Conservation (phyloP, 2,797 vertebrate species). For the Calcarius lapponicus region DNA sequence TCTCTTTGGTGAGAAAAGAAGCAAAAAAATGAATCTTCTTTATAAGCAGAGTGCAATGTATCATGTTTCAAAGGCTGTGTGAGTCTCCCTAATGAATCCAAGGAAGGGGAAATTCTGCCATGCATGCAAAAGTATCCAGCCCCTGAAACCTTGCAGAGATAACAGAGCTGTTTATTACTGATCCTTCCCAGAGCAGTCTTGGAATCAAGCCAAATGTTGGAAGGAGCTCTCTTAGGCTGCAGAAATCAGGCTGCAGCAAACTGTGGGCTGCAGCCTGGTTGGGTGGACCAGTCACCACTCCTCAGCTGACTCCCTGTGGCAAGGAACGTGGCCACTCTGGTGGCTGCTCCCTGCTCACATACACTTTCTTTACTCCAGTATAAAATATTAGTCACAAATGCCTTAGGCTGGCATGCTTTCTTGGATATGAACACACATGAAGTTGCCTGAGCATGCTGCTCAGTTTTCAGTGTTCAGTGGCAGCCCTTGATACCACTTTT, state of each 20-base stretch:
- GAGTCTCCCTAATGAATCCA: neutral
- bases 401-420: neutral
- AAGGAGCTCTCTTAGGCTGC: neutral
- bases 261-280: neutral
- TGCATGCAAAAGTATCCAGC: neutral
- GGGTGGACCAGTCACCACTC: neutral
- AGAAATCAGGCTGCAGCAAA: neutral
- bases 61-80: conserved; percentile 27
- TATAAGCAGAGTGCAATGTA: neutral
- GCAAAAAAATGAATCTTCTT: neutral
- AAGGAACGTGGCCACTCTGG: fast-evolving
- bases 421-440: neutral
- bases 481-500: neutral
- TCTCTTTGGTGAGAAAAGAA: neutral
- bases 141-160: neutral
- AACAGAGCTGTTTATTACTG: conserved; percentile 13
- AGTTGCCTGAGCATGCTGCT: neutral
- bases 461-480: neutral
- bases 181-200: neutral
- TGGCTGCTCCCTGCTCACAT: neutral
- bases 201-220: neutral
- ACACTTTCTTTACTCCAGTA: neutral
- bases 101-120: neutral
- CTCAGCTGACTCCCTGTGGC: neutral
- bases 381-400: neutral